phyloP scores from a whole-genome alignment of 2,113 vertebrate species.

The Gadus chalcogrammus region DNA sequence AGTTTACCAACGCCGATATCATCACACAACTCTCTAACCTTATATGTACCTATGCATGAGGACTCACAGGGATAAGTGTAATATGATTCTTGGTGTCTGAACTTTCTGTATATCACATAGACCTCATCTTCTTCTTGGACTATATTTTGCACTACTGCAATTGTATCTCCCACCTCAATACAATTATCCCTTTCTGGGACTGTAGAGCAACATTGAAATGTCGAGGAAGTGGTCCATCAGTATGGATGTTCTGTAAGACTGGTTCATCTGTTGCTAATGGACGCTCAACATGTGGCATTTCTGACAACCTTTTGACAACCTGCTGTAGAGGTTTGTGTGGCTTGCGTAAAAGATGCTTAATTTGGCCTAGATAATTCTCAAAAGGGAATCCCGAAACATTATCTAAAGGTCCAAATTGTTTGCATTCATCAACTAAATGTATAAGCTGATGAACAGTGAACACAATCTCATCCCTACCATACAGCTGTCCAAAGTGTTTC shows the following conservation, averaged over 20 bases:
- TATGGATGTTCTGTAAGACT: not conserved
- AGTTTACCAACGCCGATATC: not conserved
- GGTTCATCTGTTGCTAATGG: not conserved
- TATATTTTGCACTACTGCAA: slow-evolving; percentile 7
- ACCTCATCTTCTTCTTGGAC: not conserved
- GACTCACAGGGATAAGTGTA: slow-evolving; percentile 1
- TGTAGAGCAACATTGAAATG: not conserved
- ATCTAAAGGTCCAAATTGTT: slow-evolving; percentile 12
- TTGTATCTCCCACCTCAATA: not conserved
- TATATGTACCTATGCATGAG: slow-evolving; percentile 2
- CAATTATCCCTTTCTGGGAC: too few species aligned
- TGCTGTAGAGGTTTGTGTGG: not conserved
- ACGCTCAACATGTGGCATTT: slow-evolving; percentile 5
- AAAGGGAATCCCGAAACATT: too few species aligned
- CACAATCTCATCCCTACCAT: slow-evolving; percentile 16
- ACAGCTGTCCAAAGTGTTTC: slow-evolving; percentile 7
- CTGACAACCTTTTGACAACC: slow-evolving; percentile 24
- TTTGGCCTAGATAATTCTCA: slow-evolving; percentile 22
- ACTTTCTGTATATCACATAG: slow-evolving; percentile 4
- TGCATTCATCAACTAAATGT: slow-evolving; percentile 20
- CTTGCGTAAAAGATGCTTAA: slow-evolving; percentile 14
- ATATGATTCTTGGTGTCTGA: not conserved
- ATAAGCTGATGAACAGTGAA: slow-evolving; percentile 23
- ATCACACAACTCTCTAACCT: slow-evolving; percentile 1
- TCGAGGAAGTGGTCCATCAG: too few species aligned